These are phyloP conservation scores for Chaetura pelagica DNA, from an alignment of 2,113 vertebrate species.

Conservation along the genomic window DNA sequence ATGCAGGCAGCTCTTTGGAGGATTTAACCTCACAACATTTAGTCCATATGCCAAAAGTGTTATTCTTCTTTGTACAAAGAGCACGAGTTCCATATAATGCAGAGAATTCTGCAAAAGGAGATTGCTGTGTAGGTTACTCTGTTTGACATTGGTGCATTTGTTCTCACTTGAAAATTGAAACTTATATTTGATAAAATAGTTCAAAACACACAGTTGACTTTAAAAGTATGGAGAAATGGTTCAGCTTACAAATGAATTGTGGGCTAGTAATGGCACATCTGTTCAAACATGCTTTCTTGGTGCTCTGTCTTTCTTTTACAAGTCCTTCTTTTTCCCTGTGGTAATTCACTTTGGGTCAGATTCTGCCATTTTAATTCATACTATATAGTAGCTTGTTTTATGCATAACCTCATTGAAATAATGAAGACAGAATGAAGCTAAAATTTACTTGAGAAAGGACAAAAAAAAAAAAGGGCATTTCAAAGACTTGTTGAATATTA, in stretches of 20 bases:
- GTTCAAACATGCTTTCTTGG: background rate
- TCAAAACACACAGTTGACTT: slow-evolving; percentile 22
- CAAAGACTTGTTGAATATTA: background rate
- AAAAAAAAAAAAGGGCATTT: background rate
- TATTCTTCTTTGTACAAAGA: background rate
- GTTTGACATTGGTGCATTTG: background rate
- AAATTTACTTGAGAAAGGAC: background rate
- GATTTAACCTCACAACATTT: background rate
- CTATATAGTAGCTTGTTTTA: background rate
- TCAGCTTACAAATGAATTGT: slow-evolving; percentile 5
- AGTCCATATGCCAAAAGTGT: background rate
- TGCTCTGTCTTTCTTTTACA: background rate
- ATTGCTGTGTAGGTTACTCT: background rate
- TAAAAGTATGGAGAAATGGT: background rate
- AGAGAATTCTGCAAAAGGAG: background rate
- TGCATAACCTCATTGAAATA: background rate
- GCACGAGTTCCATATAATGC: background rate
- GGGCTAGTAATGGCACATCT: background rate
- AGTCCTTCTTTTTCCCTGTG: background rate
- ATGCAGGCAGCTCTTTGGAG: background rate
- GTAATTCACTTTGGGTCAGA: background rate
- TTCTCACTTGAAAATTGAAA: background rate
- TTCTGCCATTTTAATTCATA: slow-evolving; percentile 24
- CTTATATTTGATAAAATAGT: background rate
- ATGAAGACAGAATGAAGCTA: background rate